Evolutionary conservation across 1,140 invertebrate species (phyloP).

Genomic region (Microplitis demolitor): DNA sequence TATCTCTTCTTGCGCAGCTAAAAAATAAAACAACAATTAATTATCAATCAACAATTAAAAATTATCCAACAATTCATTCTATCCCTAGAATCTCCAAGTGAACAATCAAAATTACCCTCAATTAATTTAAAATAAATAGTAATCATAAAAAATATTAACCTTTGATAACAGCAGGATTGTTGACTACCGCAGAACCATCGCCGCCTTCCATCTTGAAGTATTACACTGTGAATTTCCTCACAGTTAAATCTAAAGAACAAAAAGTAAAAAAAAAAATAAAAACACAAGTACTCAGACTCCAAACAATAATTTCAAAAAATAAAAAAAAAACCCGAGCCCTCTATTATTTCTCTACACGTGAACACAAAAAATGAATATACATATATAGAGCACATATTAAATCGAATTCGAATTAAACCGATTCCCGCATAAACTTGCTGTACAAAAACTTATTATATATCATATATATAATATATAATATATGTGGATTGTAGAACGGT

Average conservation of each 20-base stretch:
- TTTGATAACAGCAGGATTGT: constrained; percentile 69
- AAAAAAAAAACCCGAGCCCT: background rate
- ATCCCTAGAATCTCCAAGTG: background rate
- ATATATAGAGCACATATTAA: background rate
- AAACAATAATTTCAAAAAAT: background rate
- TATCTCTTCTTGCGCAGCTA: constrained; percentile 76
- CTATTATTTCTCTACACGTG: background rate
- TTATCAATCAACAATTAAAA: constrained; percentile 23
- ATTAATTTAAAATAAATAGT: constrained; percentile 16
- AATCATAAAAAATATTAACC: constrained; percentile 52
- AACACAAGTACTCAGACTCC: background rate
- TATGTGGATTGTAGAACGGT: constrained; percentile 8
- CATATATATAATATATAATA: too few relatives aligned
- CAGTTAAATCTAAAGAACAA: background rate
- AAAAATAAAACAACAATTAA: constrained; percentile 36
- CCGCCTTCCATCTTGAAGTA: constrained; percentile 52
- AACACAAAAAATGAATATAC: background rate
- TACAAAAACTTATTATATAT: background rate
- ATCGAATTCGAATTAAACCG: constrained; percentile 35
- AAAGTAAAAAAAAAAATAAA: background rate
- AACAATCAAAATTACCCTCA: too few relatives aligned
- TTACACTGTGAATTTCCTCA: background rate
- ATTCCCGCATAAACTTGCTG: constrained; percentile 39
- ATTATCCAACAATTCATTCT: constrained; percentile 29
- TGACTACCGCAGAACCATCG: constrained; percentile 68